These are phyloP conservation scores for Mormyrus lacerda DNA, from an alignment of 2,113 vertebrate genomes.

Conservation along the genomic window DNA sequence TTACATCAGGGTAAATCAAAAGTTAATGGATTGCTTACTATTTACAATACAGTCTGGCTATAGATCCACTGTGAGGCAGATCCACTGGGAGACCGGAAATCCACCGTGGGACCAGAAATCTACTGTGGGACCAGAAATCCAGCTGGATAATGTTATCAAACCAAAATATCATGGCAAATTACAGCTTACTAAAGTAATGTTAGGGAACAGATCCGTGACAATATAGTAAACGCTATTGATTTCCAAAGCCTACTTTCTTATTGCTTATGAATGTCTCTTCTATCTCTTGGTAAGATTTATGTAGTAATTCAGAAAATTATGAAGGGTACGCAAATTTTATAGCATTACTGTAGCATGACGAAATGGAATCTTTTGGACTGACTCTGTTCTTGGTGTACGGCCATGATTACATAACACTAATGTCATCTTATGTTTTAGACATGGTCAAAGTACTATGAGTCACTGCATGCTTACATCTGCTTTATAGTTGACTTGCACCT, in stretches of 20 bases:
- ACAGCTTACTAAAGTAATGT: neutral
- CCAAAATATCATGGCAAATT: neutral
- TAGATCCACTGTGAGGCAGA: neutral
- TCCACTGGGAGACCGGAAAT: neutral
- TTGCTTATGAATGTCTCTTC: no score
- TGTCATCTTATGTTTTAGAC: neutral
- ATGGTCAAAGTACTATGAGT: neutral
- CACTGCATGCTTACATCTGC: neutral
- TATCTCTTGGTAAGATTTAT: no score
- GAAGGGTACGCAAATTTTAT: no score
- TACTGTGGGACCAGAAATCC: neutral
- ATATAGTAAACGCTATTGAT: neutral
- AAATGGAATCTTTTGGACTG: no score
- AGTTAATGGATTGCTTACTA: neutral
- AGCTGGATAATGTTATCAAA: neutral
- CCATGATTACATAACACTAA: neutral
- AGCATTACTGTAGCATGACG: no score
- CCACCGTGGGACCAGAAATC: no score
- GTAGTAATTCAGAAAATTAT: no score
- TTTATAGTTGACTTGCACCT: neutral
- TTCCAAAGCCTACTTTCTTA: neutral
- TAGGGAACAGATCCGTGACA: neutral
- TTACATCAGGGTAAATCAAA: neutral
- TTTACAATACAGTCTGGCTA: neutral
- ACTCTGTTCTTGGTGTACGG: no score